These are phyloP conservation scores for Periparus ater DNA, from an alignment of 2,797 vertebrate species.

Conservation along the genomic window DNA sequence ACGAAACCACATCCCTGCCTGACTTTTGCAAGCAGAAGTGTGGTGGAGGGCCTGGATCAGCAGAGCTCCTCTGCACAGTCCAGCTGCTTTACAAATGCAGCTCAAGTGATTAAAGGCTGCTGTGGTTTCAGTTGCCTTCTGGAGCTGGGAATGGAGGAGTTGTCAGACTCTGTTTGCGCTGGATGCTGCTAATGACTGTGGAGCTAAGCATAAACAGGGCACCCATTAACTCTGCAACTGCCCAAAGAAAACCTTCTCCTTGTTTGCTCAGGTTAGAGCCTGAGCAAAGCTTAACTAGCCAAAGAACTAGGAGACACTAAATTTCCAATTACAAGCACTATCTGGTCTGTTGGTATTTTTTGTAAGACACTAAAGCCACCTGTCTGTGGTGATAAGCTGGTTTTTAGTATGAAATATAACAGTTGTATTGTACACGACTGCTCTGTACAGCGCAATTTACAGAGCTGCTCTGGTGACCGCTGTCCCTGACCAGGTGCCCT, in stretches of 20 bases:
- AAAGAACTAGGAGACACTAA: background rate
- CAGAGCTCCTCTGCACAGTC: background rate
- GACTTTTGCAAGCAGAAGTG: background rate
- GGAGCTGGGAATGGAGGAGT: background rate
- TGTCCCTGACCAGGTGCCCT: background rate
- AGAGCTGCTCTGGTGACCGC: background rate
- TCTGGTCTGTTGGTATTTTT: background rate
- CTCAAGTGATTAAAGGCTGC: background rate
- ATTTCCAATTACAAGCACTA: background rate
- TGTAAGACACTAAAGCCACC: background rate
- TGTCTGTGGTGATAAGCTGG: background rate
- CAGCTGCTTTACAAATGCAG: background rate
- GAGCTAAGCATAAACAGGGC: background rate
- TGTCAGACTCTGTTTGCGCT: background rate
- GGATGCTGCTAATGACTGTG: background rate
- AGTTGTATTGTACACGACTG: background rate
- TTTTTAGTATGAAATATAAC: slow-evolving; percentile 2
- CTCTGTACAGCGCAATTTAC: background rate
- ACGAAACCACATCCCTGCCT: background rate
- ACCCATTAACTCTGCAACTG: background rate
- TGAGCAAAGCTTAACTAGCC: background rate
- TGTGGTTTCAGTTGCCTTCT: background rate
- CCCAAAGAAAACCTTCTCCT: background rate
- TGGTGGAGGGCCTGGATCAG: background rate
- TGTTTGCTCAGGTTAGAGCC: background rate